Percentiles rank a stretch among this genome's conserved stretches.
These are phyloP conservation scores for Norana najaformis DNA, from an alignment of 2,888 invertebrate species.

Conservation along the genomic window DNA sequence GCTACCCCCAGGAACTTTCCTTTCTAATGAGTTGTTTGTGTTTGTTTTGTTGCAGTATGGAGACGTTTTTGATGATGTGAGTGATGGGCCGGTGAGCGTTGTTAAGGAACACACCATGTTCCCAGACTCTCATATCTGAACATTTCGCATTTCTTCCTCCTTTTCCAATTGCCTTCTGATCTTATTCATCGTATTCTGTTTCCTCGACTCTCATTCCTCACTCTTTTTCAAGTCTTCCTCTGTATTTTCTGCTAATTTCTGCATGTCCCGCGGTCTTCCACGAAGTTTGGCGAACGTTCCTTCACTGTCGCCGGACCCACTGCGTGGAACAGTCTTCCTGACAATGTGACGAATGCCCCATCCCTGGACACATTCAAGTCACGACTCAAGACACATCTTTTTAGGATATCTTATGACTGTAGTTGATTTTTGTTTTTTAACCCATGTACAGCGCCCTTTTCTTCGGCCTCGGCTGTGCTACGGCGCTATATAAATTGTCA, in stretches of 20 bases:
- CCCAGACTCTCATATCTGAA: constrained; percentile 55
- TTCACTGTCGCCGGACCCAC: too few relatives aligned
- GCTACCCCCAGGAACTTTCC: neutral
- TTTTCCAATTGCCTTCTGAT: neutral
- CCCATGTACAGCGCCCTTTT: too few relatives aligned
- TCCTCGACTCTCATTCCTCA: neutral
- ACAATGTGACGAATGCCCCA: too few relatives aligned
- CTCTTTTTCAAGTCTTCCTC: neutral
- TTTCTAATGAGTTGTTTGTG: neutral
- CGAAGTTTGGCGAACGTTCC: too few relatives aligned
- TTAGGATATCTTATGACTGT: too few relatives aligned
- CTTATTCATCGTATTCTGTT: neutral
- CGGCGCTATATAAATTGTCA: too few relatives aligned
- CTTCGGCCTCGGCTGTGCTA: too few relatives aligned
- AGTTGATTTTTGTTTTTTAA: too few relatives aligned
- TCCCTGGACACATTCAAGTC: too few relatives aligned
- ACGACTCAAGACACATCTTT: too few relatives aligned
- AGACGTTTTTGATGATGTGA: constrained; percentile 50
- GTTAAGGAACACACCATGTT: constrained; percentile 57
- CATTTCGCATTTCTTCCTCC: neutral
- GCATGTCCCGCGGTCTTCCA: too few relatives aligned
- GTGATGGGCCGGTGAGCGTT: constrained; percentile 54
- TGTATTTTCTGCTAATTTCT: neutral
- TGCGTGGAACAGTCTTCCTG: too few relatives aligned
- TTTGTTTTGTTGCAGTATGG: constrained; percentile 50